phyloP scores from a whole-genome alignment of 1,140 invertebrate species.

The Chrysopa pallens region DNA sequence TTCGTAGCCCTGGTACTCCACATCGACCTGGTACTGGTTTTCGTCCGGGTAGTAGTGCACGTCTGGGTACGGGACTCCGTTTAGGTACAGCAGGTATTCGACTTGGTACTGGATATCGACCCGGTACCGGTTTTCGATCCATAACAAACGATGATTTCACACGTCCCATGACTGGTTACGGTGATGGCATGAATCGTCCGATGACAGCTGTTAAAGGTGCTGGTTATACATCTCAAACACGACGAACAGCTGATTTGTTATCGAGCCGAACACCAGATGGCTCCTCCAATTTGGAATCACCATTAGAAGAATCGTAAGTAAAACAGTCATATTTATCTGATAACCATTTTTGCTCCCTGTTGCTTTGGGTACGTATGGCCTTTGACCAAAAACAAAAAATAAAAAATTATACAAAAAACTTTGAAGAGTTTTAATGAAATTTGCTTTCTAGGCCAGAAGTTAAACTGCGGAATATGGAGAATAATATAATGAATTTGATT shows the following conservation, averaged over 20 bases:
- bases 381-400: no score
- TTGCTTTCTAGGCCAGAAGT: constrained; percentile 52
- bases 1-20: neutral
- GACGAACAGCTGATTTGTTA: constrained; percentile 57
- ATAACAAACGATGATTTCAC: neutral
- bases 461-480: constrained; percentile 67
- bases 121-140: neutral
- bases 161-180: neutral
- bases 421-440: neutral
- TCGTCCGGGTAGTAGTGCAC: neutral
- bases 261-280: constrained; percentile 36
- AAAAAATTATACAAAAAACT: no score
- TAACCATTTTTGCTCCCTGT: no score
- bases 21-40: neutral
- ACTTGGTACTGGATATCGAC: neutral
- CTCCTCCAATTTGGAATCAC: constrained; percentile 37
- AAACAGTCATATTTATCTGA: no score
- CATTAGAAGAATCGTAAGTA: constrained; percentile 55
- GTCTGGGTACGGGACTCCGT: constrained; percentile 3
- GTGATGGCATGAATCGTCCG: constrained; percentile 34
- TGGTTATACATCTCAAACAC: constrained; percentile 61
- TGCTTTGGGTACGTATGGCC: no score
- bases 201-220: constrained; percentile 92
- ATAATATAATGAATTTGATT: constrained; percentile 65
- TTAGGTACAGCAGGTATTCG: neutral